Evolutionary conservation across 1,140 invertebrate genomes (phyloP), one percentile per base, ranked within the genome.

Genomic region (Anastrepha ludens): DNA sequence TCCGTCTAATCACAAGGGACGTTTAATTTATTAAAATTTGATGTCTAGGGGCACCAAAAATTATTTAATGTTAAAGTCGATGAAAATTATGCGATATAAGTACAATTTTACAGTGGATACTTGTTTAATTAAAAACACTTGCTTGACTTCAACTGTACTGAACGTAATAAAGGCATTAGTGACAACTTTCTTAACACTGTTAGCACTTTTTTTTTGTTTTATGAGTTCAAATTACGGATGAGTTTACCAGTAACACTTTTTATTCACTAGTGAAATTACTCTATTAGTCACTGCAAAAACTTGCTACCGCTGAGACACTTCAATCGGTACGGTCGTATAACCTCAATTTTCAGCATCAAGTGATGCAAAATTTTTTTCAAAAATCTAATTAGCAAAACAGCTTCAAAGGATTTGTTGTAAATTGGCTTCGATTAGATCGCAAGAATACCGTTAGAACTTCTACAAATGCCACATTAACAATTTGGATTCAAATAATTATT

Each of bases 111-210:
- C 15, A 74, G 13, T 44, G 3, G 13, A 74, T 41, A 74, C 67
- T 74, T 74, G 67, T 47, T 55, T 74, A 74, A 74, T 74, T 39
- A 74, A 11, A 74, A 74, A 74, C 67, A 74, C 39, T 74, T 74
- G 67, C 13, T 44, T 11, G 11, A 67, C 64, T 67, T 13, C 4
- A 15, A 74, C 2, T 47, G 50, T 55, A 55, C 50, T 55, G 50
- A 2, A 55, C 11, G 50, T 17, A 47, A 15, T 50, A 81, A 55
- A 81, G 50, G n/a, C 74, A 81, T 81, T 55, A 58, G 74, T 47
- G 29, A 81, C 29, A 55, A 58, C 15, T 62, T n/a, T 5, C n/a
- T 17, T 15, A 9, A 62, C 5, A 29, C n/a, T 55, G 13, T 74
- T 17, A 39, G 15, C 39, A 44, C 39, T 8, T 44, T 44, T 7